Percentiles rank a stretch among this genome's conserved stretches.
Conservation (phyloP, 2,888 invertebrate species). For the Anthophora plumipes region DNA sequence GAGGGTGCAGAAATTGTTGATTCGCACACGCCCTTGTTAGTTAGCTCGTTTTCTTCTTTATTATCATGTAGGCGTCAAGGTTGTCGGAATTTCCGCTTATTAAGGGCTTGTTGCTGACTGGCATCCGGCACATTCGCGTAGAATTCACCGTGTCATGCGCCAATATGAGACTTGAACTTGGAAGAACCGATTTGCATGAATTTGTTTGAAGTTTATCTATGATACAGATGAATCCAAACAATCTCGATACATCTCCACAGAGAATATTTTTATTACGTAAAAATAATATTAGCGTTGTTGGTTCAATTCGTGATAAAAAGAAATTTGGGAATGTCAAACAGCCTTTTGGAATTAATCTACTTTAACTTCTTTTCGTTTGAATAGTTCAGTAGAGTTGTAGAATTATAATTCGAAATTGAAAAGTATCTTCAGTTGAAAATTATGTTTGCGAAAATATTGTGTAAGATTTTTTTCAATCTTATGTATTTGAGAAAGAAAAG, state of each 20-base stretch:
- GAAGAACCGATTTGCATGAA: slow-evolving; percentile 28
- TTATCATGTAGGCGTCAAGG: slow-evolving; percentile 61
- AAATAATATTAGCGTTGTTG: neutral
- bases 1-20: slow-evolving; percentile 8
- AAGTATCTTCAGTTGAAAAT: no score
- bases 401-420: no score
- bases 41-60: slow-evolving; percentile 50
- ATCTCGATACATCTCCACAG: neutral
- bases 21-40: slow-evolving; percentile 50
- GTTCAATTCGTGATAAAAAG: neutral
- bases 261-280: neutral
- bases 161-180: slow-evolving; percentile 68
- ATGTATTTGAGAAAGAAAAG: no score
- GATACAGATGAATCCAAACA: slow-evolving; percentile 5
- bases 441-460: no score
- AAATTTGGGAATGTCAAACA: neutral
- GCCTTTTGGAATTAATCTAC: neutral
- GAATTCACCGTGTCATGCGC: slow-evolving; percentile 49
- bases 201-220: slow-evolving; percentile 18
- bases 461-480: no score
- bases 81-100: slow-evolving; percentile 70
- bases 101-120: slow-evolving; percentile 59
- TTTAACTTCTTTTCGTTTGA: no score
- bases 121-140: slow-evolving; percentile 59
- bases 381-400: no score